A percentile compares a stretch with the other conserved stretches of the same genome.
These are phyloP conservation scores for Calliscelio sp. DNA, from an alignment of 2,888 invertebrate genomes.

Conservation along the genomic window DNA sequence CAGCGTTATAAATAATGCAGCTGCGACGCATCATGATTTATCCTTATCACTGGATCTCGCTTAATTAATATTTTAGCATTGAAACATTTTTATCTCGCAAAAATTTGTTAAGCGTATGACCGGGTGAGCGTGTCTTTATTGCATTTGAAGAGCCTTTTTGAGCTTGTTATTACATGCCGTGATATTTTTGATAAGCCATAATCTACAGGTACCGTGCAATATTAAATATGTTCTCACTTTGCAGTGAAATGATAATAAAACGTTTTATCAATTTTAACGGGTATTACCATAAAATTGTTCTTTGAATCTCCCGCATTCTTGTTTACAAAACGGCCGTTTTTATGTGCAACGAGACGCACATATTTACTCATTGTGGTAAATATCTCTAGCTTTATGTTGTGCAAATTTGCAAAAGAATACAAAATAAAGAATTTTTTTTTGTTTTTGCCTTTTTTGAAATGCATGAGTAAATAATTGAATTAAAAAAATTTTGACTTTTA, in stretches of 20 bases:
- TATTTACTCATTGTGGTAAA: conserved; percentile 28
- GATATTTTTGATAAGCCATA: conserved; percentile 24
- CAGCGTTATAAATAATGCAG: not conserved
- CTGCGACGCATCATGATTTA: not conserved
- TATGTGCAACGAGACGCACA: not conserved
- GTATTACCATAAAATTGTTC: conserved; percentile 29
- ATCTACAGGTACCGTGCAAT: conserved; percentile 4
- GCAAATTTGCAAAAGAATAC: too few relatives aligned
- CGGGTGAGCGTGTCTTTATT: conserved; percentile 11
- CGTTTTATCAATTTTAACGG: conserved; percentile 37
- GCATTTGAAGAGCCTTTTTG: conserved; percentile 14
- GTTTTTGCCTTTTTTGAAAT: too few relatives aligned
- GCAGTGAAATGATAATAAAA: conserved; percentile 30
- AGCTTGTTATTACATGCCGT: conserved; percentile 20
- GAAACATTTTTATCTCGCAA: conserved; percentile 17
- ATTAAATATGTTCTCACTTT: conserved; percentile 39
- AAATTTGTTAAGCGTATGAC: conserved; percentile 15
- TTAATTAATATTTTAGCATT: conserved; percentile 8
- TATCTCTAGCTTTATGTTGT: conserved; percentile 20
- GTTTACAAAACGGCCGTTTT: conserved; percentile 31
- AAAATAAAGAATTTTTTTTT: too few relatives aligned
- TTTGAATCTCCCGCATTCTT: conserved; percentile 36
- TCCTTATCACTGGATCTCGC: not conserved
- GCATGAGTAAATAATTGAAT: too few relatives aligned
- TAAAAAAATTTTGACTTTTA: too few relatives aligned